Evolutionary conservation across 2,888 invertebrate genomes (phyloP), one percentile per base, ranked within the genome.

Genomic region (Cryptus viduatorius): DNA sequence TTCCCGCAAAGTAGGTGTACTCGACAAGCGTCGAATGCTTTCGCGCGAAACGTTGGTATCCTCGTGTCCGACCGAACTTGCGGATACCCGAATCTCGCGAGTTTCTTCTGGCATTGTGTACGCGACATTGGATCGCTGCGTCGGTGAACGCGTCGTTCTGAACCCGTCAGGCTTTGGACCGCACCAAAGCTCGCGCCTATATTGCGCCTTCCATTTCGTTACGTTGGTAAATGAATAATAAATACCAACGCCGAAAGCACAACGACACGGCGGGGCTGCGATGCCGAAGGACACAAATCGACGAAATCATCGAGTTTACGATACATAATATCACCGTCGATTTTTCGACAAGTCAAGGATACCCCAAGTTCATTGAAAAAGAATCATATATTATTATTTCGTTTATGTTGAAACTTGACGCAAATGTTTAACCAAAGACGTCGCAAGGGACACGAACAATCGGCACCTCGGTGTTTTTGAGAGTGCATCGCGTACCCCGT

Each of bases 261-360:
- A 65, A 82, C 67, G 72, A 67, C 78, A 82, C 79, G 82, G 82
- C 82, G 73, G 61, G 61, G 44, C 24, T 24, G 48, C 37, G 42
- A 78, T 68, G 59, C 73, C 42, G 48, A 73, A 19, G 42, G 42
- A 53, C 67, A 73, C 73, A 61, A 73, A 31, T 73, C 29, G 31
- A 5, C 24, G 19, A 29, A 61, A 82, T 56, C 65, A 42, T 19
- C 67, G 46, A 50, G 65, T 44, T 73, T 37, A 16, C 68, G 19
- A 31, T 59, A 16, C 16, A 44, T 69, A n/a, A 50, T 50, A 46
- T 69, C n/a, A 44, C 29, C 29, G 16, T 44, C 48, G 16, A 14
- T 2, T 0, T 31, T 5, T 10, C 46, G 44, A 67, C 12, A 50
- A 19, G 48, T 65, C 19, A 37, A 42, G 12, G 31, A 31, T 59